Base-by-base conservation (phyloP, 35 echinoderm and acorn worm genomes). In the Diadema setosum region DNA sequence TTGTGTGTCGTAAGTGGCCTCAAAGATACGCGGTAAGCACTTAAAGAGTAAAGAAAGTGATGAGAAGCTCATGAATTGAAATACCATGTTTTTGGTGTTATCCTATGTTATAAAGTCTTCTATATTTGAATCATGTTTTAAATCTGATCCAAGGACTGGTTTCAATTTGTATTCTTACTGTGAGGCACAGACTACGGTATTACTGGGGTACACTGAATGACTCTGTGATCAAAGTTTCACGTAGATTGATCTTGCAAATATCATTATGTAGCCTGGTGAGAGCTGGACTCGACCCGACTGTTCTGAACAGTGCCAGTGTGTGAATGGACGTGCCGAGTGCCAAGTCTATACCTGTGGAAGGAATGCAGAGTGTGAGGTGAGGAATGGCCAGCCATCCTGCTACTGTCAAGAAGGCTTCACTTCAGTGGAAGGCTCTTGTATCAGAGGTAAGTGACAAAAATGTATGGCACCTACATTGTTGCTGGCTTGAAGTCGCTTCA, bases 381-480 rank as follows among this genome's bases (percentile, higher is more conserved):
- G 61, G 46, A 92, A 92, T 65, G 90, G 90, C 24, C 17, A 87
- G 7, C 61, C 65, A 31, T 83, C 48, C 20, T 92, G 90, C 42
- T 92, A 92, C 41, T 92, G 90, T 59, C 35, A 92, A 37, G 45
- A 82, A 20, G 90, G 90, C 21, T 92, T 52, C 50, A 29, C 20
- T 23, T 25, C n/a, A 2, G 87, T 82, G 9, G n/a, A 78, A 39
- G 73, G 29, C 37, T 39, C 25, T 20, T 89, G 87, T 65, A 41
- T 82, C 61, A 45, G 40, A 89, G 87, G 87, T 89, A 58, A 39
- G 20, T 14, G 36, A n/a, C n/a, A n/a, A n/a, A n/a, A 26, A 26
- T 32, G 8, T 3, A 23, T 80, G 11, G 15, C 11, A 70, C 9
- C 11, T 29, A 14, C 12, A 25, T n/a, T 25, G 27, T 80, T 43